Evolutionary conservation across 1,140 invertebrate genomes (phyloP).

Genomic region (Psilanteris sp.): DNA sequence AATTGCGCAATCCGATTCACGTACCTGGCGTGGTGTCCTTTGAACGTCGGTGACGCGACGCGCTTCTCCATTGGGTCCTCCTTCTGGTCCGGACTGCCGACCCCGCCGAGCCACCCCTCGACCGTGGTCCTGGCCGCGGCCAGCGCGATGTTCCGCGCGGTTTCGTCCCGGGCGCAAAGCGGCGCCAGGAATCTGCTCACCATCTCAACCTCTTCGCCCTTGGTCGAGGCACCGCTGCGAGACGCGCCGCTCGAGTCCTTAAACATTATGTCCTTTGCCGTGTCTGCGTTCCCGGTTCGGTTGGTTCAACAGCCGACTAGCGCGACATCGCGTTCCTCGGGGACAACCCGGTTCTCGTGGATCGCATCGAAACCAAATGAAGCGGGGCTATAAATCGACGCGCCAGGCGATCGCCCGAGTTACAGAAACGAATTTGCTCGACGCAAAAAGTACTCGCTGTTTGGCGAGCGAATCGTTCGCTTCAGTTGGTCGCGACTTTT

Average conservation of each 20-base stretch:
- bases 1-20: conserved; percentile 20
- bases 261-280: conserved; percentile 65
- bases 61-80: conserved; percentile 69
- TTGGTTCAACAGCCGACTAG: not conserved
- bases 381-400: conserved; percentile 7
- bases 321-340: conserved; percentile 1
- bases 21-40: conserved; percentile 71
- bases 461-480: too few species aligned
- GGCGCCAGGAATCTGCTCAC: conserved; percentile 80
- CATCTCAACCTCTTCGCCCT: conserved; percentile 79
- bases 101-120: conserved; percentile 81
- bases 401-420: conserved; percentile 9
- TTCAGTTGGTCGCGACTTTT: too few species aligned
- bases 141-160: conserved; percentile 80
- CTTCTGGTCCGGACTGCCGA: conserved; percentile 78
- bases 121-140: conserved; percentile 81
- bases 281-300: not conserved
- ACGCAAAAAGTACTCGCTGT: too few species aligned
- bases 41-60: conserved; percentile 58
- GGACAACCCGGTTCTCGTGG: too few species aligned
- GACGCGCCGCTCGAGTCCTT: conserved; percentile 68
- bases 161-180: conserved; percentile 80
- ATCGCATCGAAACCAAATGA: conserved; percentile 48
- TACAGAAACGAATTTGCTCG: conserved; percentile 14
- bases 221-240: conserved; percentile 66